These are phyloP conservation scores for Naso thynnoides DNA, from an alignment of 2,797 vertebrate genomes.

Conservation along the genomic window DNA sequence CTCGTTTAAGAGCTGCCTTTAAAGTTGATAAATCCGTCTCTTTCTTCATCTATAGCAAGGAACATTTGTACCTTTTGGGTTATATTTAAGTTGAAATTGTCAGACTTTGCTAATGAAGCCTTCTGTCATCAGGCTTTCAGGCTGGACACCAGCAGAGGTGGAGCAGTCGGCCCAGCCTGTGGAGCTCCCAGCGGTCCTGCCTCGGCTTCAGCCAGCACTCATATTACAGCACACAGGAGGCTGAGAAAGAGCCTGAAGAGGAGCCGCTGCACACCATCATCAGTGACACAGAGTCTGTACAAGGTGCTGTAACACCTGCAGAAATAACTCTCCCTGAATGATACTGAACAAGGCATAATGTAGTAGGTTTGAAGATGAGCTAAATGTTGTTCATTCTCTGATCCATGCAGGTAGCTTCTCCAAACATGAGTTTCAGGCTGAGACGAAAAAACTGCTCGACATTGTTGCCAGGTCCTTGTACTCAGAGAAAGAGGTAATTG, in stretches of 20 bases:
- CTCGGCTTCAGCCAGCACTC: conserved; percentile 45
- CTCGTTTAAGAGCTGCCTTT: background rate
- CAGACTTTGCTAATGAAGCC: background rate
- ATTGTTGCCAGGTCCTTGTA: conserved; percentile 96
- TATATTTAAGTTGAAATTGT: too few species aligned
- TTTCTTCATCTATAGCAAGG: background rate
- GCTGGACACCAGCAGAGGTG: conserved; percentile 33
- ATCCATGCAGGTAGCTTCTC: conserved; percentile 85
- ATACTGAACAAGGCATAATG: background rate
- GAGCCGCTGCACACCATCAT: conserved; percentile 90
- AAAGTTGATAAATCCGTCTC: too few species aligned
- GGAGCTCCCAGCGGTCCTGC: conserved; percentile 53
- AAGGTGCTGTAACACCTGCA: conserved; percentile 82
- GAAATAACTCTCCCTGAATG: background rate
- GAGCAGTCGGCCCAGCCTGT: conserved; percentile 40
- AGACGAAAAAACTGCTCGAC: conserved; percentile 96
- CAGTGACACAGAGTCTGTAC: conserved; percentile 88
- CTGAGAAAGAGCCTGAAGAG: conserved; percentile 85
- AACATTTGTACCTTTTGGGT: too few species aligned
- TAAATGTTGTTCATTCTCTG: conserved; percentile 15
- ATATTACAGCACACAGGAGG: conserved; percentile 89
- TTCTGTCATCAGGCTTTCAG: conserved; percentile 39
- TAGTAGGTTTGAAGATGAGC: background rate
- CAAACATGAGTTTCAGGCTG: conserved; percentile 96
- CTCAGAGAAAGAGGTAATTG: conserved; percentile 95